Conservation (phyloP, 2,797 vertebrate species). For the Orestias chungarensis region DNA sequence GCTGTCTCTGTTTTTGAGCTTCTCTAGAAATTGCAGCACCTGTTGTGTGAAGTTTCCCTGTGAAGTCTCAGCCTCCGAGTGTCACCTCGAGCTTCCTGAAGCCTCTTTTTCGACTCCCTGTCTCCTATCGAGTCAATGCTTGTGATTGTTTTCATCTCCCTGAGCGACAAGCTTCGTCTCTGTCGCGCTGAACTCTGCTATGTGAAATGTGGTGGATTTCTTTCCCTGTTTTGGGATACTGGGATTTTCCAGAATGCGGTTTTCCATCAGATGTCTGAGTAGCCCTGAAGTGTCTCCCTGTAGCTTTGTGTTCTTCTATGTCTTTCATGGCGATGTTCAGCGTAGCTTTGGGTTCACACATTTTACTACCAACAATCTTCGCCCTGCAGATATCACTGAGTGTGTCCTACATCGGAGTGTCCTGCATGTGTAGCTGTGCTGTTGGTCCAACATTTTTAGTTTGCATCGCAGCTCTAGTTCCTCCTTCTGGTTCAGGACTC, state of each 20-base stretch:
- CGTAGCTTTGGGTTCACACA: constrained; percentile 31
- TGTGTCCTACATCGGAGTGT: neutral
- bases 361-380: neutral
- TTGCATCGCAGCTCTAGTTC: neutral
- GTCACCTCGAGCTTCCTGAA: constrained; percentile 58
- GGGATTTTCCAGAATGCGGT: too few species aligned
- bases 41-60: too few species aligned
- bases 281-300: neutral
- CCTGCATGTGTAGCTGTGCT: neutral
- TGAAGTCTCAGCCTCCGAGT: constrained; percentile 48
- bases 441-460: neutral
- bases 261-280: too few species aligned
- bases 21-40: neutral
- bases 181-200: neutral
- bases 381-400: neutral
- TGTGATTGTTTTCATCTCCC: constrained; percentile 49
- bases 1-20: constrained; percentile 25
- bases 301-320: constrained; percentile 45
- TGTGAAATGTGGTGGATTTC: neutral
- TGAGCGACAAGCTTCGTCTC: constrained; percentile 64
- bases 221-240: too few species aligned
- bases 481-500: neutral
- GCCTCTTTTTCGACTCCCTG: constrained; percentile 68
- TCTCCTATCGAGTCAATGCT: constrained; percentile 16
- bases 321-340: constrained; percentile 65